Base-by-base conservation (phyloP, 1,140 invertebrate genomes). In the Monomorium pharaonis region DNA sequence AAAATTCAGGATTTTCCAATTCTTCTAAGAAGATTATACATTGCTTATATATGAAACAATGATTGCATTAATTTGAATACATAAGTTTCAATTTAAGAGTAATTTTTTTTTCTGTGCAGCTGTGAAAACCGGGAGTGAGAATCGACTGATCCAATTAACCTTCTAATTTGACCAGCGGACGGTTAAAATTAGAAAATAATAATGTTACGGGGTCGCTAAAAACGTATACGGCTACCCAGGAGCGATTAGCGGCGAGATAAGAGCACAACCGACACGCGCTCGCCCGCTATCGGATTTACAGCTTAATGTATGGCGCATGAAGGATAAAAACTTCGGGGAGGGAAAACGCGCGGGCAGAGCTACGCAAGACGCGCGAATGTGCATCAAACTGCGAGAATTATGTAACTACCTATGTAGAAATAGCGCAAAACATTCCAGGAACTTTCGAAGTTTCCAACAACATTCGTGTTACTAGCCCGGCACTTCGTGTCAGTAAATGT, bases 401-500 rank as follows among this genome's bases (percentile, higher is more conserved):
- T 83, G 78, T 83, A 83, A 83, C 78, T 83, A 83, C 51, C 67
- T 83, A 83, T 83, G 78, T 83, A 74, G 78, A 83, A 83, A 83
- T 83, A 83, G 78, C 78, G 78, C 67, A 58, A 83, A 83, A 83
- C 78, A 83, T 74, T 83, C 78, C 78, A 24, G 51, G 42, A 83
- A 83, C 78, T 83, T 83, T 9, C 67, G n/a, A 83, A 83, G 67
- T 83, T 83, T 30, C 67, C 67, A 42, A 51, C 78, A 83, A 74
- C 78, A 83, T 83, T 74, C 67, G 67, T 72, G 69, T 74, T 83
- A 84, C 78, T 83, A 30, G 70, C 58, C 47, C 69, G 67, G 58
- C 85, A 84, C 78, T 86, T 70, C 47, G 78, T 65, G 78, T 72
- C 78, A 60, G 67, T 74, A 63, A 72, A 84, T 86, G 85, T 84